These are phyloP conservation scores for Oryzias sinensis DNA, from an alignment of 2,797 vertebrate genomes.

Conservation along the genomic window DNA sequence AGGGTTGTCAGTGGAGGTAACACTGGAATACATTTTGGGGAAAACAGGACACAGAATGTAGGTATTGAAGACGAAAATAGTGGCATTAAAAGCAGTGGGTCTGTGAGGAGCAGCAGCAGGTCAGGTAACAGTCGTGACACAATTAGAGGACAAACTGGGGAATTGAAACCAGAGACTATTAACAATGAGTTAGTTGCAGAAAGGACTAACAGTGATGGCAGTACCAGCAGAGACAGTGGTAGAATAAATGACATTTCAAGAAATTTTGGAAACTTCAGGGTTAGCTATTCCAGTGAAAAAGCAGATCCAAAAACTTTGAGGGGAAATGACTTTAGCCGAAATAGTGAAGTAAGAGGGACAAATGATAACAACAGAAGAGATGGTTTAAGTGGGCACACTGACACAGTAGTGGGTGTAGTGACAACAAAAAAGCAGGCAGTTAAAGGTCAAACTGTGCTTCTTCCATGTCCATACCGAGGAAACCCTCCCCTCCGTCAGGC, in stretches of 20 bases:
- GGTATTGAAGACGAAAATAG: conserved; percentile 36
- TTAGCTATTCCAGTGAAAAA: conserved; percentile 30
- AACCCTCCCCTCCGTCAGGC: conserved; percentile 79
- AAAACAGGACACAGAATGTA: conserved; percentile 23
- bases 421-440: conserved; percentile 71
- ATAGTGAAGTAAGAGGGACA: conserved; percentile 10
- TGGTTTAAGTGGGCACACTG: conserved; percentile 8
- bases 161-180: conserved; percentile 29
- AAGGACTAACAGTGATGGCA: conserved; percentile 24
- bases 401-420: conserved; percentile 25
- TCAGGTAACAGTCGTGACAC: conserved; percentile 25
- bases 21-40: conserved; percentile 21
- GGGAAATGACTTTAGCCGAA: conserved; percentile 35
- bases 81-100: conserved; percentile 36
- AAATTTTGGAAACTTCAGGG: conserved; percentile 30
- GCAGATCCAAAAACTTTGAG: conserved; percentile 17
- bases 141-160: conserved; percentile 26
- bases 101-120: conserved; percentile 22
- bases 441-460: conserved; percentile 79
- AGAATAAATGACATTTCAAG: conserved; percentile 33
- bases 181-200: conserved; percentile 53
- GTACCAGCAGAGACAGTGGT: conserved; percentile 23
- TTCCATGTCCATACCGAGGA: conserved; percentile 86
- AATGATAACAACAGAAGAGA: conserved; percentile 21
- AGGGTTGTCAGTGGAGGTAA: conserved; percentile 35